Evolutionary conservation across 2,888 invertebrate genomes (phyloP).

Genomic region (Morpho deidamia): DNA sequence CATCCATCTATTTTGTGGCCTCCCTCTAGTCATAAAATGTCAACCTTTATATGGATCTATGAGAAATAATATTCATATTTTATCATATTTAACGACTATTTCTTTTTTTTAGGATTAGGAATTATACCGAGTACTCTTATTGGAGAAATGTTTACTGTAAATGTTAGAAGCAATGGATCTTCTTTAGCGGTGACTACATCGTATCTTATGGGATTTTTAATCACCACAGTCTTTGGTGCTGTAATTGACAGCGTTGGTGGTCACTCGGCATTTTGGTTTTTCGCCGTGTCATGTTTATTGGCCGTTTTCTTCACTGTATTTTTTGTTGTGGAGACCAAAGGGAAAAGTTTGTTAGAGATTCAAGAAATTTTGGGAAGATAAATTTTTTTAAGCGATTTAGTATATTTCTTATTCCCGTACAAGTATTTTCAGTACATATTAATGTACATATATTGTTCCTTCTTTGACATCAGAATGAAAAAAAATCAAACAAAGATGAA

Average conservation of each 20-base stretch:
- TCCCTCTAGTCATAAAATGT: too few species aligned
- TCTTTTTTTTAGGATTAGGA: slow-evolving; percentile 25
- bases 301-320: slow-evolving; percentile 81
- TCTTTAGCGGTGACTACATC: slow-evolving; percentile 20
- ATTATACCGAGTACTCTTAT: slow-evolving; percentile 26
- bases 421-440: too few species aligned
- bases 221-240: slow-evolving; percentile 25
- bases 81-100: neutral
- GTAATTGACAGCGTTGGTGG: slow-evolving; percentile 61
- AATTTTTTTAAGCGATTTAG: neutral
- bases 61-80: too few species aligned
- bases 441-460: too few species aligned
- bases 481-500: too few species aligned
- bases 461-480: too few species aligned
- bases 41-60: too few species aligned
- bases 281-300: slow-evolving; percentile 52
- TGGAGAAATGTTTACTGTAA: slow-evolving; percentile 30
- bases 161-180: slow-evolving; percentile 29
- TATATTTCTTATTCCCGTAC: too few species aligned
- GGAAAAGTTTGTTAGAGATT: slow-evolving; percentile 85
- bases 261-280: slow-evolving; percentile 82
- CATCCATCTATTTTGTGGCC: too few species aligned
- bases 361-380: slow-evolving; percentile 69
- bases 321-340: slow-evolving; percentile 88
- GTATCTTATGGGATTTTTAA: slow-evolving; percentile 23